Evolutionary conservation across 2,113 vertebrate species (phyloP).

Genomic region (Albula glossodonta): DNA sequence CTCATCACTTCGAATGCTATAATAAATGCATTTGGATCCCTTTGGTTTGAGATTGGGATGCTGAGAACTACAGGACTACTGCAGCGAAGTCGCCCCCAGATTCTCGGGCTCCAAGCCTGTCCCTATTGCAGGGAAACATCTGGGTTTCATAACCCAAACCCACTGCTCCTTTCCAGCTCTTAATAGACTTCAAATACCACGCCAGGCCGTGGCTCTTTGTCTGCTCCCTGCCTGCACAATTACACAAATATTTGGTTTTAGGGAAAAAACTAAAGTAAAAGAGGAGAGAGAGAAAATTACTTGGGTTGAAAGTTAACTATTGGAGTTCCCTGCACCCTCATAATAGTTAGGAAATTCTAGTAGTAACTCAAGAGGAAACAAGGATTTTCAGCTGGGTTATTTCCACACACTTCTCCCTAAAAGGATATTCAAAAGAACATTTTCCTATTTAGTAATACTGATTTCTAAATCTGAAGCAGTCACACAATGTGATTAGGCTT

Average conservation of each 20-base stretch:
- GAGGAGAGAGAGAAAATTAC: conserved; percentile 25
- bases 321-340: conserved; percentile 13
- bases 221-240: conserved; percentile 43
- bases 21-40: conserved; percentile 10
- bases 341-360: conserved; percentile 11
- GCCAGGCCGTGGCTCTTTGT: conserved; percentile 29
- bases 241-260: conserved; percentile 55
- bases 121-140: conserved; percentile 35
- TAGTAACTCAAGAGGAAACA: not conserved
- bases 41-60: conserved; percentile 1
- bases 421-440: not conserved
- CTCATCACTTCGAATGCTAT: not conserved
- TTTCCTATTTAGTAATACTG: not conserved
- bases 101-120: conserved; percentile 28
- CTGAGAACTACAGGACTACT: not conserved
- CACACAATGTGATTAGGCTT: not conserved
- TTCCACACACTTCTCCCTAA: not conserved
- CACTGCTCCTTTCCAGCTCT: conserved; percentile 38
- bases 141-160: conserved; percentile 46
- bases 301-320: conserved; percentile 24
- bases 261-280: conserved; percentile 27
- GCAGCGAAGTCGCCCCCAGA: not conserved
- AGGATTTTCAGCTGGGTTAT: not conserved
- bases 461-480: not conserved
- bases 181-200: conserved; percentile 49